These are phyloP conservation scores for Scaptomyza montana DNA, from an alignment of 1,140 invertebrate species.

Conservation along the genomic window DNA sequence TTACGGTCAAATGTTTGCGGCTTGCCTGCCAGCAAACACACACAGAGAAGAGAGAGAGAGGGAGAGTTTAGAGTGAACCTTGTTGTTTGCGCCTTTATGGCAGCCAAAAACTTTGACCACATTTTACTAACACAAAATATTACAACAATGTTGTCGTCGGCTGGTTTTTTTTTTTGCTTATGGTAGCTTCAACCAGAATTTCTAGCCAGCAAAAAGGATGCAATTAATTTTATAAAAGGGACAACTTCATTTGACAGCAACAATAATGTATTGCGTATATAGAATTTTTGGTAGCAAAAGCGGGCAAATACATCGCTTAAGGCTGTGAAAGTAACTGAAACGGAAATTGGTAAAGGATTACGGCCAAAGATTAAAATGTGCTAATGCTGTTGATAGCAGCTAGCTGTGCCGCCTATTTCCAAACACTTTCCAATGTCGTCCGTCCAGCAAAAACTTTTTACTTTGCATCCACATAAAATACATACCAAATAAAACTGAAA, in stretches of 20 bases:
- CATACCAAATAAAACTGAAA: constrained; percentile 63
- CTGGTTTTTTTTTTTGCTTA: constrained; percentile 32
- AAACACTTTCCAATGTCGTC: constrained; percentile 59
- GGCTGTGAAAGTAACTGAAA: constrained; percentile 45
- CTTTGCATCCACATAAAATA: constrained; percentile 80
- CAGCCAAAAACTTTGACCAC: constrained; percentile 79
- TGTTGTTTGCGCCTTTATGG: constrained; percentile 78
- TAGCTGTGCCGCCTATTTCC: background rate
- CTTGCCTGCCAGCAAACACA: constrained; percentile 37
- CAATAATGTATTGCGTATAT: constrained; percentile 73
- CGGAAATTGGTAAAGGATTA: constrained; percentile 78
- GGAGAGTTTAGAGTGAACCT: background rate
- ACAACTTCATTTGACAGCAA: constrained; percentile 78
- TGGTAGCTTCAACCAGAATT: constrained; percentile 43
- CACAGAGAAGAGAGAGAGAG: background rate
- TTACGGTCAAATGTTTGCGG: constrained; percentile 77
- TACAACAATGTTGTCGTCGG: constrained; percentile 67
- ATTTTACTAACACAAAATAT: constrained; percentile 80
- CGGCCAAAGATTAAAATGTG: constrained; percentile 45
- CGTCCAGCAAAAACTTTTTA: constrained; percentile 71
- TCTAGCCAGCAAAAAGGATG: constrained; percentile 49
- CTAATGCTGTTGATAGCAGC: constrained; percentile 26
- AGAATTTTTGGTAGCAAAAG: too few relatives aligned
- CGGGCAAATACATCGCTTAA: constrained; percentile 20
- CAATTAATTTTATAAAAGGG: constrained; percentile 76